Evolutionary conservation across 1,140 invertebrate species (phyloP), one percentile per base, ranked within the genome.

Genomic region (Lordiphosa mommai): DNA sequence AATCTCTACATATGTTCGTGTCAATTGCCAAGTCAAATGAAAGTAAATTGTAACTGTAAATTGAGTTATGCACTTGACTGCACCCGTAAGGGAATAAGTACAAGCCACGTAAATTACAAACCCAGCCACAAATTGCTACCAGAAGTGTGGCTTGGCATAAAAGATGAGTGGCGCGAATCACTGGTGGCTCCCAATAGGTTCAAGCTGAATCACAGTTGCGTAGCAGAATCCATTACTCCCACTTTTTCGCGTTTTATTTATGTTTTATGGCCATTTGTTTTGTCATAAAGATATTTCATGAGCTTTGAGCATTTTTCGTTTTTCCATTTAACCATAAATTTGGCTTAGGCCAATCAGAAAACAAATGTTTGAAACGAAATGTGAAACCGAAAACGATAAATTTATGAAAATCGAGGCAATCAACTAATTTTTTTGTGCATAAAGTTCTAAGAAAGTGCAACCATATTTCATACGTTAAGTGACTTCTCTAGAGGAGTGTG

Each of bases 241-340:
- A 72, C 71, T 80, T 73, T 51, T 57, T 43, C 46, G 37, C 32
- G 51, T 23, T 47, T 74, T 67, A 69, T 60, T 82, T 67, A 57
- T 63, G 61, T 49, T 61, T 76, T 80, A 76, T 61, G 66, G 56
- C 76, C 74, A 67, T 70, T 80, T 80, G 71, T 56, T 82, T 61
- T 74, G 76, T 82, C 74, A 82, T 72, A 70, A 76, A 82, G 66
- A 59, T 71, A 72, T 79, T 79, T 79, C 57, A 68, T 52, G 49
- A 68, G 60, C 33, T 64, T 64, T 72, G 52, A 61, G 16, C 55
- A 66, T 36, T 37, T 61, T 65, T 53, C 48, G 23, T 17, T 58
- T 63, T 32, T 48, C 33, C 52, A 52, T 73, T 61, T 12, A 38
- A 46, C 27, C 49, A 74, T 49, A 74, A 74, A 79, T 82, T 59